Percentiles rank a stretch among this genome's conserved stretches.
These are phyloP conservation scores for Xyrauchen texanus DNA, from an alignment of 2,113 vertebrate species.

Conservation along the genomic window DNA sequence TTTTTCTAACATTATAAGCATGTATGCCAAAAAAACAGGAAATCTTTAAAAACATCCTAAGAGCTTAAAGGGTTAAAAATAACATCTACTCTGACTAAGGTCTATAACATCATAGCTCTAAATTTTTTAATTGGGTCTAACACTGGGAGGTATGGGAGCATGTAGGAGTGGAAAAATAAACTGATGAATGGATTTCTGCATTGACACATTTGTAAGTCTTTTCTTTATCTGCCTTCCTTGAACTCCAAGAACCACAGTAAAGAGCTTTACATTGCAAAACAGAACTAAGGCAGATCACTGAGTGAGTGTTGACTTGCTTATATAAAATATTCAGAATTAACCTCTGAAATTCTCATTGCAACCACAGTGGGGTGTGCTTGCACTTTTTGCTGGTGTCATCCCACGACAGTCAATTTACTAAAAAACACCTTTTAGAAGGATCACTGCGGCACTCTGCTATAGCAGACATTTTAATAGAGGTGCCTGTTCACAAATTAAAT, in stretches of 20 bases:
- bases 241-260: not conserved
- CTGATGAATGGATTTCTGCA: not conserved
- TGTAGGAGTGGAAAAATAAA: not conserved
- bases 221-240: not conserved
- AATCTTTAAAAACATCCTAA: too few relatives aligned
- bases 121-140: not conserved
- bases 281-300: not conserved
- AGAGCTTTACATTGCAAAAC: too few relatives aligned
- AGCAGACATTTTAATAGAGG: conserved; percentile 19
- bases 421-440: not conserved
- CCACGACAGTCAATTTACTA: not conserved
- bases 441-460: not conserved
- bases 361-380: conserved; percentile 24
- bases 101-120: too few relatives aligned
- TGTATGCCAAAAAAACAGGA: too few relatives aligned
- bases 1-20: too few relatives aligned
- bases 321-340: conserved; percentile 1
- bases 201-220: not conserved
- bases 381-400: conserved; percentile 11
- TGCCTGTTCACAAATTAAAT: not conserved
- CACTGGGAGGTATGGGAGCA: not conserved
- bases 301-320: not conserved
- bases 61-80: not conserved
- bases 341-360: not conserved
- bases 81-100: not conserved